Evolutionary conservation across 37 sponge, comb jelly and placozoan genomes (phyloP).

Genomic region (Ephydatia muelleri): DNA sequence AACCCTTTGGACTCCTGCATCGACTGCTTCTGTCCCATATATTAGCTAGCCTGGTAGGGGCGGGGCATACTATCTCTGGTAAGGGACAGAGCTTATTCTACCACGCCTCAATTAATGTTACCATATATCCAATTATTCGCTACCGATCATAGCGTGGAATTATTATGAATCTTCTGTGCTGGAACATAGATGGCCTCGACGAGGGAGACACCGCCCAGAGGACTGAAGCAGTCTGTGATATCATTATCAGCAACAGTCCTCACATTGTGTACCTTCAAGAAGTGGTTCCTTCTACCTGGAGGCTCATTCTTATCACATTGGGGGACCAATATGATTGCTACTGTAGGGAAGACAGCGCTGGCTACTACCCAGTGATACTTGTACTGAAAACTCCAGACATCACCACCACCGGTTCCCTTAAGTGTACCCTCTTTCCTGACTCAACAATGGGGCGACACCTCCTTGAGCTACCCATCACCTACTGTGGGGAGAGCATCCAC

Average conservation of each 20-base stretch:
- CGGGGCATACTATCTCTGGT: no score
- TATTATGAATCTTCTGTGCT: slow-evolving; percentile 50
- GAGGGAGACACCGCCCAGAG: slow-evolving; percentile 28
- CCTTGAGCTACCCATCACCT: slow-evolving; percentile 34
- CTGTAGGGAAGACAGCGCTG: not conserved
- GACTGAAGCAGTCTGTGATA: slow-evolving; percentile 43
- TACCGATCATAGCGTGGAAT: no score
- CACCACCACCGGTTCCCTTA: not conserved
- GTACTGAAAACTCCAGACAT: slow-evolving; percentile 25
- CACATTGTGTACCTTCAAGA: slow-evolving; percentile 80
- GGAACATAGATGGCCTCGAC: slow-evolving; percentile 93
- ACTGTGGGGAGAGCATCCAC: slow-evolving; percentile 26
- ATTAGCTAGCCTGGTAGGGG: no score
- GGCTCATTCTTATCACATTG: slow-evolving; percentile 5
- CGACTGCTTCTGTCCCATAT: no score
- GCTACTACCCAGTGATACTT: slow-evolving; percentile 63
- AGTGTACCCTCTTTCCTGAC: slow-evolving; percentile 25
- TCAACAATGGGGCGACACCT: slow-evolving; percentile 73
- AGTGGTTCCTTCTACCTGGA: slow-evolving; percentile 41
- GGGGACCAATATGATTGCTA: slow-evolving; percentile 33
- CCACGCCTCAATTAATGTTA: no score
- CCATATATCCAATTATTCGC: no score
- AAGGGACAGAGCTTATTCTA: no score
- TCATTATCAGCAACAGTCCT: slow-evolving; percentile 34
- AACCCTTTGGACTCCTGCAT: not conserved